Conservation (phyloP, 2,888 invertebrate genomes). For the Rhamphomyia laevipes region DNA sequence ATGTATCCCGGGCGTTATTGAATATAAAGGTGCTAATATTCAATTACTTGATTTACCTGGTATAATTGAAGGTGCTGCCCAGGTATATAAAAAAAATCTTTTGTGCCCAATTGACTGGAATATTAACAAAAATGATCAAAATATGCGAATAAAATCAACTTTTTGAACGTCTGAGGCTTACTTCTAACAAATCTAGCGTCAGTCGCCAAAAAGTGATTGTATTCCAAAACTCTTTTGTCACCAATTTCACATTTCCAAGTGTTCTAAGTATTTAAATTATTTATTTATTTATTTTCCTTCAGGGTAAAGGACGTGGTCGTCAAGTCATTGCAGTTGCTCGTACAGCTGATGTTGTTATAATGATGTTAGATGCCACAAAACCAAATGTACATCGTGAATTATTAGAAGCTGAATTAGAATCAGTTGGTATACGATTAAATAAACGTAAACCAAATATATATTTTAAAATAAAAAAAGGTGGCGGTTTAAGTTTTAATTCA, state of each 20-base stretch:
- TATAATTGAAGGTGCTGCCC: slow-evolving; percentile 98
- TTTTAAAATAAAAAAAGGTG: slow-evolving; percentile 94
- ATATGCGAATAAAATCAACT: too few species aligned
- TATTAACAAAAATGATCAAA: too few species aligned
- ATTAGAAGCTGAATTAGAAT: slow-evolving; percentile 89
- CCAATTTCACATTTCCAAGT: too few species aligned
- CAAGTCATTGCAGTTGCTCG: slow-evolving; percentile 98
- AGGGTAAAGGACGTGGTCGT: slow-evolving; percentile 78
- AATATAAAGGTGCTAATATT: slow-evolving; percentile 97
- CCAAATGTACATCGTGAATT: slow-evolving; percentile 88
- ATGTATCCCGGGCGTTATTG: slow-evolving; percentile 97
- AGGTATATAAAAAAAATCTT: slow-evolving; percentile 28
- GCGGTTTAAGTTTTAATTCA: slow-evolving; percentile 93
- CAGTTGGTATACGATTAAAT: slow-evolving; percentile 94
- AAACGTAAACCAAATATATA: slow-evolving; percentile 95
- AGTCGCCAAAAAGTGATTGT: too few species aligned
- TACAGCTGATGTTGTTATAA: slow-evolving; percentile 93
- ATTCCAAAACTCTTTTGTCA: too few species aligned
- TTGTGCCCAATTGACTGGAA: too few species aligned
- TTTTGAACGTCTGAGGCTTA: too few species aligned
- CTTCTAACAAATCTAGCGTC: too few species aligned
- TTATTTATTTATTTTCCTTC: slow-evolving; percentile 2
- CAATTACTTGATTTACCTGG: slow-evolving; percentile 97
- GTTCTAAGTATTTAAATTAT: background rate
- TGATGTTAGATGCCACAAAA: slow-evolving; percentile 99